These are phyloP conservation scores for Callimorpha dominula DNA, from an alignment of 2,888 invertebrate species.

Conservation along the genomic window DNA sequence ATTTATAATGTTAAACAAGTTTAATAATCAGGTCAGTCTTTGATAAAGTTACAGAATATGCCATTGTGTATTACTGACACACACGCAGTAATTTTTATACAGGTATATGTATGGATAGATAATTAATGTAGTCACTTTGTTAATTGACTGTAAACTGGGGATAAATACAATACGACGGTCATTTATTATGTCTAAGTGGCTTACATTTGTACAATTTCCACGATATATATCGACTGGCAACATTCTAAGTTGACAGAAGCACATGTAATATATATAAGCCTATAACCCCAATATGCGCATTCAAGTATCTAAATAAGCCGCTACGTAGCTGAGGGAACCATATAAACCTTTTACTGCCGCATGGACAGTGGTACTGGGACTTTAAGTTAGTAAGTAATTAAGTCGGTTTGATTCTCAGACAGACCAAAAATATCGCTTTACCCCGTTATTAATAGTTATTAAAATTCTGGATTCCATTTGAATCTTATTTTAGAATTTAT, in stretches of 20 bases:
- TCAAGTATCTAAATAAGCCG: neutral
- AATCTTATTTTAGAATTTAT: neutral
- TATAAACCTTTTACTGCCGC: neutral
- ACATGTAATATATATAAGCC: too few relatives aligned
- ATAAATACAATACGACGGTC: neutral
- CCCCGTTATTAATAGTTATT: neutral
- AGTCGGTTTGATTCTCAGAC: neutral
- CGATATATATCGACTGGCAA: neutral
- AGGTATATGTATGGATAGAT: conserved; percentile 47
- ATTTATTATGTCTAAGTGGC: neutral
- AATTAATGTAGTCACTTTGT: conserved; percentile 60
- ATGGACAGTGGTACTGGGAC: neutral
- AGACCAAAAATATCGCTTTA: neutral
- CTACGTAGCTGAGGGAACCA: neutral
- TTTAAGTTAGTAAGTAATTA: neutral
- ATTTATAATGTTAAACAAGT: conserved; percentile 19
- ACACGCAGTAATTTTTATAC: conserved; percentile 47
- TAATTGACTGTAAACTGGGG: neutral
- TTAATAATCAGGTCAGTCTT: conserved; percentile 17
- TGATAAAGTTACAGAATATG: conserved; percentile 26
- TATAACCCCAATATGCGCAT: neutral
- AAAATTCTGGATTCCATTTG: neutral
- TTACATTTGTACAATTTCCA: neutral
- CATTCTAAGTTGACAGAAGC: neutral
- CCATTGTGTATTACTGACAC: conserved; percentile 34